phyloP scores from a whole-genome alignment of 2,888 invertebrate species.

The Lithophane leautieri region DNA sequence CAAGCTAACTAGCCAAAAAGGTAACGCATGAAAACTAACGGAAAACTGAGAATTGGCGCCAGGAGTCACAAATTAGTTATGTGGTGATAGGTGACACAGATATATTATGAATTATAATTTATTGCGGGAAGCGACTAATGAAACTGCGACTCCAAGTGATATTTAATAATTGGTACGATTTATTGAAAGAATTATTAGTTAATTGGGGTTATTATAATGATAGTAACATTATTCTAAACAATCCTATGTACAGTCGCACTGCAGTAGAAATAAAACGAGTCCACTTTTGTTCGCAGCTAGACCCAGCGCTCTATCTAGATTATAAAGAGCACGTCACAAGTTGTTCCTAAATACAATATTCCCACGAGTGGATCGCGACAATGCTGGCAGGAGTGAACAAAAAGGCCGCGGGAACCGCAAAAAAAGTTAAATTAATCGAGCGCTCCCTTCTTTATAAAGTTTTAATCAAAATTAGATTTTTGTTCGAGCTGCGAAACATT shows the following conservation, averaged over 20 bases:
- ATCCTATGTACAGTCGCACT: background rate
- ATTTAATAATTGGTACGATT: background rate
- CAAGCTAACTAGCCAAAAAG: background rate
- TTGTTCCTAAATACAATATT: slow-evolving; percentile 57
- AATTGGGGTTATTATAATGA: background rate
- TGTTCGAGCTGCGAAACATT: slow-evolving; percentile 64
- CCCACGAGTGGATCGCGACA: slow-evolving; percentile 53
- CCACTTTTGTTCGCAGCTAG: background rate
- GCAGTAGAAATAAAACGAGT: slow-evolving; percentile 5
- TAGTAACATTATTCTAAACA: background rate
- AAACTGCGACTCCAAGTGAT: too few species aligned
- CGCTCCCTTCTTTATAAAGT: slow-evolving; percentile 73
- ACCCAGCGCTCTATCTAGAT: slow-evolving; percentile 7
- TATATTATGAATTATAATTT: too few species aligned
- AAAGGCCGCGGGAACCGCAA: slow-evolving; percentile 58
- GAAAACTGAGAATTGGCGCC: background rate
- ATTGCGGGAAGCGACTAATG: too few species aligned
- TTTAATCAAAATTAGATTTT: slow-evolving; percentile 79
- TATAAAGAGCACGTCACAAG: slow-evolving; percentile 27
- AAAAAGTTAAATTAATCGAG: slow-evolving; percentile 82
- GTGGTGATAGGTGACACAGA: too few species aligned
- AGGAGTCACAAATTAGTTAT: background rate
- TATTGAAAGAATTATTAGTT: too few species aligned
- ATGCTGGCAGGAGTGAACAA: slow-evolving; percentile 50
- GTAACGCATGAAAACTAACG: too few species aligned